Base-by-base conservation (phyloP, 30 jellyfish, hydroid and myxozoan species). In the Aurelia sp. region DNA sequence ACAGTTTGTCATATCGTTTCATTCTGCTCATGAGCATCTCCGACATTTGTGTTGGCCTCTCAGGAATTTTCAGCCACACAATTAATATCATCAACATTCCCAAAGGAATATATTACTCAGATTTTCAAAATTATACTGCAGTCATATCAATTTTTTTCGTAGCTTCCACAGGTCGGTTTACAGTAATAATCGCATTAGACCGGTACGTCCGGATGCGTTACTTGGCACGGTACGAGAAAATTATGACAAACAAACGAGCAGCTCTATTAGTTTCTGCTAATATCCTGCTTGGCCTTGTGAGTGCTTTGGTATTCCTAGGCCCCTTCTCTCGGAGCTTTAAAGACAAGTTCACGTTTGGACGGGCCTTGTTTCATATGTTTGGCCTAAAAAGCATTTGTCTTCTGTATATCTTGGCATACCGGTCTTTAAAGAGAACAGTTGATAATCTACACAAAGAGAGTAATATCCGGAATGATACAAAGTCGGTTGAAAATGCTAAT, bases 231-330 rank as follows among this genome's bases (percentile, higher is more conserved):
- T 75, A 75, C 62, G 33, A 55, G n/a, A 23, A 48, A 12, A 66
- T 81, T 9, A 66, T 81, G 91, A 81, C 91, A 22, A 67, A 66
- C 16, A 66, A 17, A 47, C 51, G 84, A 66, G 84, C 85, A 11
- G 20, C 16, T 23, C 15, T 66, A 33, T 11, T 81, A 12, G 48
- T 81, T 21, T 15, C 23, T 17, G n/a, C 27, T 8, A 57, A 66
- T 55, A 17, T 30, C 50, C 37, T 35, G 20, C 19, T 81, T 0
- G 78, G 60, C 12, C 41, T 68, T 47, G 61, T 19, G 30, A 44
- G 37, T n/a, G 15, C 44, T 19, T 0, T 11, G 1, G 21, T 13
- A 1, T 23, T 27, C 27, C 52, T 66, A 6, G 48, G 22, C 52
- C 22, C 20, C 10, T 66, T n/a, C 78, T 23, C 52, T 21, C 11